A percentile compares a stretch with the other conserved stretches of the same genome.
Evolutionary conservation across 2,113 vertebrate genomes (phyloP).

Genomic region (Arenaria interpres): DNA sequence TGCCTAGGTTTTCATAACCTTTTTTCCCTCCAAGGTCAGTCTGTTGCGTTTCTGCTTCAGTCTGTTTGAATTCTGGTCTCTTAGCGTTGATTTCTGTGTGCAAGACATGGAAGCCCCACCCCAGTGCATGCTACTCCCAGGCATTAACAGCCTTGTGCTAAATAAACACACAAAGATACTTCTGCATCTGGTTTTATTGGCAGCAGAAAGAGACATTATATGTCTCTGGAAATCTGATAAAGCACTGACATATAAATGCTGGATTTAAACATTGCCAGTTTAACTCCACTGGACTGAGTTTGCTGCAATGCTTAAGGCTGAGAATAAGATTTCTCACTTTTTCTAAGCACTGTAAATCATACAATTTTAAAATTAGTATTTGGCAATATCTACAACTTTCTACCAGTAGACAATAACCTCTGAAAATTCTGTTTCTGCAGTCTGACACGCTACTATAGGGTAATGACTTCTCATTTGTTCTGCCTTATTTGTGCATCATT

Average conservation of each 20-base stretch:
- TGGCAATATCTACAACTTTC: background rate
- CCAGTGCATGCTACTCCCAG: conserved; percentile 29
- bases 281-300: background rate
- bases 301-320: background rate
- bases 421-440: background rate
- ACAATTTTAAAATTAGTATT: background rate
- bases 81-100: background rate
- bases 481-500: background rate
- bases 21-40: background rate
- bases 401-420: background rate
- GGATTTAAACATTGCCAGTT: background rate
- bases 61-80: conserved; percentile 46
- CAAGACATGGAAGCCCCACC: conserved; percentile 50
- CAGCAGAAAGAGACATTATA: conserved; percentile 55
- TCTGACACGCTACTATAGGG: background rate
- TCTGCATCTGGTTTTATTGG: conserved; percentile 64
- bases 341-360: background rate
- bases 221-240: conserved; percentile 67
- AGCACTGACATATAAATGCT: conserved; percentile 42
- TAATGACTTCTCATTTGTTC: background rate
- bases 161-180: conserved; percentile 54
- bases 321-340: background rate
- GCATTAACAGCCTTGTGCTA: conserved; percentile 42
- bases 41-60: background rate
- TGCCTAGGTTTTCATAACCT: background rate